Percentiles rank a stretch among this genome's conserved stretches.
phyloP scores from a whole-genome alignment of 1,140 invertebrate genomes.

The Drosophila repleta region DNA sequence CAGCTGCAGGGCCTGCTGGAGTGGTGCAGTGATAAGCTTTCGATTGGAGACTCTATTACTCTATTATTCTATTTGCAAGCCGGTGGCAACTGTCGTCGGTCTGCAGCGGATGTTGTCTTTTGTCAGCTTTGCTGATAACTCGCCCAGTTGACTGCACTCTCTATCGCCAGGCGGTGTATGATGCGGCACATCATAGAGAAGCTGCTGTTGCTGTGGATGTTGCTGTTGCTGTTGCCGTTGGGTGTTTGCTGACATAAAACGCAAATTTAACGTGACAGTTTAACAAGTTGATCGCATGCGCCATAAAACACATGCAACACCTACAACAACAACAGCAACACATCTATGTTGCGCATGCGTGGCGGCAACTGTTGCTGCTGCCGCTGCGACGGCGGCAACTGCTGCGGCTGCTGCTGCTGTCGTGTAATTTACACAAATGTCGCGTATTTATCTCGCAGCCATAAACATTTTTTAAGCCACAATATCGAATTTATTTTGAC shows the following conservation, averaged over 20 bases:
- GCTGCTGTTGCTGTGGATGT: conserved; percentile 26
- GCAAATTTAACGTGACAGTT: conserved; percentile 82
- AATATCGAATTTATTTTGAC: conserved; percentile 83
- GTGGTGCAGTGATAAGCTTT: conserved; percentile 18
- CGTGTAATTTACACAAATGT: conserved; percentile 82
- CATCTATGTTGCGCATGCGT: conserved; percentile 57
- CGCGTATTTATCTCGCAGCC: conserved; percentile 76
- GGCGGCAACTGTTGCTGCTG: conserved; percentile 19
- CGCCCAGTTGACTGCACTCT: conserved; percentile 71
- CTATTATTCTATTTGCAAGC: conserved; percentile 53
- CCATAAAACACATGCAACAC: conserved; percentile 82
- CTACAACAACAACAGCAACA: conserved; percentile 57
- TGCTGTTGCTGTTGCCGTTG: conserved; percentile 24
- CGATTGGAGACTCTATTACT: conserved; percentile 28
- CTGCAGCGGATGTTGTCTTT: conserved; percentile 66
- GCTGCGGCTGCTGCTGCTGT: conserved; percentile 44
- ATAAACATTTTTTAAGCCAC: conserved; percentile 83
- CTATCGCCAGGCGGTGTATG: conserved; percentile 8
- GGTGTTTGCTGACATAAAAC: conserved; percentile 65
- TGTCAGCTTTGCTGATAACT: conserved; percentile 61
- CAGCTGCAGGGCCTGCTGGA: background rate
- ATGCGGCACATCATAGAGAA: conserved; percentile 55
- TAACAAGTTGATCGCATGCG: conserved; percentile 79
- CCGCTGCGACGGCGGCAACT: conserved; percentile 24
- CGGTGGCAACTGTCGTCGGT: conserved; percentile 29